Evolutionary conservation across 2,888 invertebrate species (phyloP).

Genomic region (Darwinula stevensoni): DNA sequence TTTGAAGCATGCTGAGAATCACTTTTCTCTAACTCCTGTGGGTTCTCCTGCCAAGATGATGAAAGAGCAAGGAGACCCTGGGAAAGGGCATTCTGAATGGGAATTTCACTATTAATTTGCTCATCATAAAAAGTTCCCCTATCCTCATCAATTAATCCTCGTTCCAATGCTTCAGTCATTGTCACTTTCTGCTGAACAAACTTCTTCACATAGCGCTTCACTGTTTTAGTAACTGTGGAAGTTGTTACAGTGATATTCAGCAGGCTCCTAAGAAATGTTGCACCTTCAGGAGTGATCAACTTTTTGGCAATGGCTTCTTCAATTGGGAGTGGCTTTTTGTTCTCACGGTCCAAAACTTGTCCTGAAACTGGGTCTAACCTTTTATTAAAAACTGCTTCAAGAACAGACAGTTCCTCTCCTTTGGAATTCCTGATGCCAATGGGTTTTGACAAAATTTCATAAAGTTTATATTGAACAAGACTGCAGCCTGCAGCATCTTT

Average conservation of each 20-base stretch:
- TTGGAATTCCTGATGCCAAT: constrained; percentile 43
- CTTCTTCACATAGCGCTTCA: too few species aligned
- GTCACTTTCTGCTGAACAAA: constrained; percentile 29
- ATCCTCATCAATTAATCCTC: constrained; percentile 46
- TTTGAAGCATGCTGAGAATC: too few species aligned
- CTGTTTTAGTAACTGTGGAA: constrained; percentile 54
- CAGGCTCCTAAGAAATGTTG: constrained; percentile 49
- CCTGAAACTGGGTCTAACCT: constrained; percentile 65
- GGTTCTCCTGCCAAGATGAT: too few species aligned
- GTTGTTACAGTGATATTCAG: constrained; percentile 62
- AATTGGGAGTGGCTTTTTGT: constrained; percentile 38
- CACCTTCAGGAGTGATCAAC: constrained; percentile 58
- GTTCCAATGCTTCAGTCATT: constrained; percentile 41
- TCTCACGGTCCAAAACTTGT: constrained; percentile 41
- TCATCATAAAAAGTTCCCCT: constrained; percentile 32
- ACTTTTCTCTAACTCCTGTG: too few species aligned
- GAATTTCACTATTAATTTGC: constrained; percentile 12
- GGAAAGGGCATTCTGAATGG: constrained; percentile 16
- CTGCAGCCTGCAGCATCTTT: constrained; percentile 15
- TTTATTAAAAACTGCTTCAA: constrained; percentile 60
- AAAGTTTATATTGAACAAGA: constrained; percentile 15
- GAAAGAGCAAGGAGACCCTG: constrained; percentile 14
- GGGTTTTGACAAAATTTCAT: constrained; percentile 46
- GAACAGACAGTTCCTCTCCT: constrained; percentile 44
- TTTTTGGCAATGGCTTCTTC: constrained; percentile 59